Evolutionary conservation across 30 jellyfish, hydroid and myxozoan species (phyloP), one percentile per base, ranked within the genome.

Genomic region (Aurelia sp.): DNA sequence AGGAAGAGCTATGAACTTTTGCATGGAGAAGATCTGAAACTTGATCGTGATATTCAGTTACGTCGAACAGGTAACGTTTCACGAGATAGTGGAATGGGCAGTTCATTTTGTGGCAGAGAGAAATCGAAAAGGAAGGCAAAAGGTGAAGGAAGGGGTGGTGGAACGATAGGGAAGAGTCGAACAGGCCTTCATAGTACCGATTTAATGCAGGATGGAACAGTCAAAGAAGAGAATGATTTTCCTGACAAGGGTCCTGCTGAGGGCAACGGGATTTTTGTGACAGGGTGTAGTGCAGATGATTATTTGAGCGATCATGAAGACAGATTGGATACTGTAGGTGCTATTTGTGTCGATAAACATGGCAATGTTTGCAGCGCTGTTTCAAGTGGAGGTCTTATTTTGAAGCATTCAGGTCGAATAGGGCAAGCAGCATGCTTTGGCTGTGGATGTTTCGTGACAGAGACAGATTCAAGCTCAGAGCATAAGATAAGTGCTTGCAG

Each of bases 351-450:
- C 52, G 98, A 92, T 61, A 7, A 0, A 4, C 35, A 53, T 82
- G 95, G 95, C 23, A 83, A 81, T 71, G 81, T 87, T 65, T 89
- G 91, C 63, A 58, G 91, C 48, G 98, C 88, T 7, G 89, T 86
- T 8, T 92, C 98, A 7, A 92, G 98, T 77, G 98, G 98, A 4
- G 98, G 98, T 15, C 76, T 86, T 15, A 73, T 79, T 11, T 47
- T 92, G 37, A 92, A 92, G 59, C 97, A 75, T 13, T 81, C 98
- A 15, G 98, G 98, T 4, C 59, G 98, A 23, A 73, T 92, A 31
- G 98, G 98, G 3, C 98, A 86, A 16, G 92, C 96, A 31, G 87
- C 97, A 0, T 73, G 85, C 50, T 92, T 40, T 76, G 98, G 98
- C 40, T 71, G 96, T 71, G 97, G 98, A 6, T 92, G 97, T 58